Evolutionary conservation across 64 coral and sea anemone genomes (phyloP).

Genomic region (Dendrophyllia cribrosa): DNA sequence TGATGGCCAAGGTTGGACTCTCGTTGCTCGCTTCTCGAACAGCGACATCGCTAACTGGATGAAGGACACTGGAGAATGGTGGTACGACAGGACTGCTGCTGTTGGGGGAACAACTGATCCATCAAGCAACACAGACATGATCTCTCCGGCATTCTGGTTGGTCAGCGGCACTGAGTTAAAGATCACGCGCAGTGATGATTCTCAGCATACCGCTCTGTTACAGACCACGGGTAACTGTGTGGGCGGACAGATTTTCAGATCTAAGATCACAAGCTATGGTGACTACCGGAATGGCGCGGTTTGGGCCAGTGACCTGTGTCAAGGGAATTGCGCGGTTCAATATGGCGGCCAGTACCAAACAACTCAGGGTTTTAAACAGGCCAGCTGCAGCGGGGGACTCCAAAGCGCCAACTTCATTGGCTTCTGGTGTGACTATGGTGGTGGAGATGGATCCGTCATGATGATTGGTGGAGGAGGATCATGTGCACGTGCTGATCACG

Average conservation of each 20-base stretch:
- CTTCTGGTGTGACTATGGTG: slow-evolving; percentile 31
- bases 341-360: slow-evolving; percentile 31
- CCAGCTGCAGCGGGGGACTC: not conserved
- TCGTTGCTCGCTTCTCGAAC: slow-evolving; percentile 63
- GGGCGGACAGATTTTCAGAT: slow-evolving; percentile 24
- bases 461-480: slow-evolving; percentile 45
- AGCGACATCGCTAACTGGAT: slow-evolving; percentile 64
- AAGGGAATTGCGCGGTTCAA: slow-evolving; percentile 6
- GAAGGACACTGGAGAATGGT: slow-evolving; percentile 25
- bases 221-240: slow-evolving; percentile 27
- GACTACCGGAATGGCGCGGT: not conserved
- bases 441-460: slow-evolving; percentile 16
- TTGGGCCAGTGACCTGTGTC: slow-evolving; percentile 37
- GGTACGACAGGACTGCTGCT: slow-evolving; percentile 9
- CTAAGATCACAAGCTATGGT: slow-evolving; percentile 40
- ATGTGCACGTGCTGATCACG: slow-evolving; percentile 29
- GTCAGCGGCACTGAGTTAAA: slow-evolving; percentile 50
- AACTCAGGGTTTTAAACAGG: slow-evolving; percentile 9
- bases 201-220: slow-evolving; percentile 13
- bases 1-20: slow-evolving; percentile 33
- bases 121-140: slow-evolving; percentile 43
- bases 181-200: slow-evolving; percentile 55
- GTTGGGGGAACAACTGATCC: not conserved
- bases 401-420: slow-evolving; percentile 22
- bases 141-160: slow-evolving; percentile 14